Conservation (phyloP, 1,140 invertebrate genomes). For the Sminthurinus signatus region DNA sequence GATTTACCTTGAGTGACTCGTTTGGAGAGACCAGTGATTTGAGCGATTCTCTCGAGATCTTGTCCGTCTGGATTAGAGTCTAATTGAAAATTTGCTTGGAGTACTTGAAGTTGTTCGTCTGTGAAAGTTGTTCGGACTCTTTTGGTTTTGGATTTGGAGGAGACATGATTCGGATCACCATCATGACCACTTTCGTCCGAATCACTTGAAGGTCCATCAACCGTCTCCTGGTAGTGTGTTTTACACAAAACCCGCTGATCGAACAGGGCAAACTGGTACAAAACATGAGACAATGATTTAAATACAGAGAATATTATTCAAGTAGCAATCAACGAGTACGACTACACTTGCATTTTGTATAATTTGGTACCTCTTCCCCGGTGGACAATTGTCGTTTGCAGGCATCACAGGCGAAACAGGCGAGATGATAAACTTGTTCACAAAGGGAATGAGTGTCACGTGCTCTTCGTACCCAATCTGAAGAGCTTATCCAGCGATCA, state of each 20-base stretch:
- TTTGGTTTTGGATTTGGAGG: conserved; percentile 52
- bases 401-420: conserved; percentile 56
- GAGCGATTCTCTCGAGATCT: conserved; percentile 61
- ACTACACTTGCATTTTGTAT: no score
- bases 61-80: conserved; percentile 66
- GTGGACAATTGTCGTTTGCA: conserved; percentile 95
- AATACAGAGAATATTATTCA: no score
- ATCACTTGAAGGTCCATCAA: conserved; percentile 59
- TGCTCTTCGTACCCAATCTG: conserved; percentile 89
- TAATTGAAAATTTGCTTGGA: conserved; percentile 60
- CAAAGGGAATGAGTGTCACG: conserved; percentile 22
- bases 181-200: conserved; percentile 34
- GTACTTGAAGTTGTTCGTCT: conserved; percentile 59
- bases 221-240: conserved; percentile 87
- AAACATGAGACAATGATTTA: no score
- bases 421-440: conserved; percentile 90
- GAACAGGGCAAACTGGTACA: conserved; percentile 90
- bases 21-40: conserved; percentile 61
- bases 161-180: conserved; percentile 28
- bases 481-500: conserved; percentile 78
- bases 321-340: no score
- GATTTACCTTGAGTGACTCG: conserved; percentile 70
- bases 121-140: conserved; percentile 63
- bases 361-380: no score
- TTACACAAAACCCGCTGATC: conserved; percentile 62